phyloP scores from a whole-genome alignment of 1,140 invertebrate genomes.

The Drosophila sucinea region DNA sequence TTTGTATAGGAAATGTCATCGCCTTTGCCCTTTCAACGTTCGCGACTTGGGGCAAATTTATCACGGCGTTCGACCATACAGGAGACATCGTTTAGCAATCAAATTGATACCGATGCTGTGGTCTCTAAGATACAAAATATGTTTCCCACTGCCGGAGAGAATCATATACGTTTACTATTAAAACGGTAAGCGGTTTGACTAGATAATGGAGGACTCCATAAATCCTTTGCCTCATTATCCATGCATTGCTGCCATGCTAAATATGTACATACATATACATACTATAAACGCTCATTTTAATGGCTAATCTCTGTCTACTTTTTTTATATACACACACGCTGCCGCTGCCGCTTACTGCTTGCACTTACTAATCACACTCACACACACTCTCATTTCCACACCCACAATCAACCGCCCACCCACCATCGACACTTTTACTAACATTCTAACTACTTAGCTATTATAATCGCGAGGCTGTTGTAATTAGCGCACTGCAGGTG shows the following conservation, averaged over 20 bases:
- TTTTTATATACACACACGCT: slow-evolving; percentile 60
- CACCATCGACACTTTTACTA: slow-evolving; percentile 44
- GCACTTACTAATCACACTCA: slow-evolving; percentile 32
- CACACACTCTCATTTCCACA: too few species aligned
- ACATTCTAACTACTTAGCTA: slow-evolving; percentile 85
- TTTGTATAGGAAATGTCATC: slow-evolving; percentile 76
- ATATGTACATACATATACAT: background rate
- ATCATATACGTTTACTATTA: slow-evolving; percentile 92
- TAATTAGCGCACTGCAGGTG: slow-evolving; percentile 95
- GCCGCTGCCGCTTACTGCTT: slow-evolving; percentile 56
- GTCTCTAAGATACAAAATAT: slow-evolving; percentile 93
- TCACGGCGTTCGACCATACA: slow-evolving; percentile 86
- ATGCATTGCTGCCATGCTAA: background rate
- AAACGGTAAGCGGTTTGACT: slow-evolving; percentile 89
- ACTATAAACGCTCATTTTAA: slow-evolving; percentile 1
- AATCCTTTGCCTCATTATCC: slow-evolving; percentile 26
- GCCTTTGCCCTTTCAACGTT: slow-evolving; percentile 82
- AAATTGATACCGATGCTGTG: slow-evolving; percentile 87
- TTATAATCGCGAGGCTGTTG: slow-evolving; percentile 95
- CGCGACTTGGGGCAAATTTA: slow-evolving; percentile 83
- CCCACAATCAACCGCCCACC: slow-evolving; percentile 1
- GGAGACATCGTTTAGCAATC: slow-evolving; percentile 87
- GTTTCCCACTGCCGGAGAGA: slow-evolving; percentile 95
- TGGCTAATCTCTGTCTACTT: slow-evolving; percentile 60
- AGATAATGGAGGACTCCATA: background rate